Evolutionary conservation across 2,888 invertebrate species (phyloP), one percentile per base, ranked within the genome.

Genomic region (Drosophila tanythrix): DNA sequence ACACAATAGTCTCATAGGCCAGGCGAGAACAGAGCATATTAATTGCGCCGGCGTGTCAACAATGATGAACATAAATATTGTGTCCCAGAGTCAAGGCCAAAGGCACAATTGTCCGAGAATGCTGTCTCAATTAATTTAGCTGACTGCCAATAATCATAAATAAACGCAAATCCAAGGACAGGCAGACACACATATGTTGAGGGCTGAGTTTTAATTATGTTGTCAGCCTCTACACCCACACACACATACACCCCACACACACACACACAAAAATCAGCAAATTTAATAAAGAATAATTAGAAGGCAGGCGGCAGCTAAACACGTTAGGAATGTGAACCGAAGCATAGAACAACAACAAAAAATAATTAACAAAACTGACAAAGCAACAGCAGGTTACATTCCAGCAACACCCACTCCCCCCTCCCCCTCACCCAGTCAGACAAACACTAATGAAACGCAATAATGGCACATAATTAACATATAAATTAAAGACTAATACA

Each of bases 271-370:
- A 70, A 53, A 73, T 70, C 60, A 62, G 72, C 65, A 82, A 83
- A 89, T 81, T 87, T 81, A 89, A 89, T 87, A 83, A 84, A 80
- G 85, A 81, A 89, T 84, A 84, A 87, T 89, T 86, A 79, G 81
- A 73, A 79, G 76, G 69, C 73, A 76, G 60, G 18, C 50, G 60
- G 18, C 50, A 35, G 58, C 60, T 21, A 58, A 64, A 56, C 65
- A 61, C 61, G 67, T 68, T 68, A 38, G 80, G 73, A 74, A 81
- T 81, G 83, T 70, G 81, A 66, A 59, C 40, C 65, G 58, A 68
- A 72, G 72, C 67, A 66, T 68, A 65, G 50, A 33, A 71, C 60
- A 65, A 31, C 18, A 15, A n/a, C 5, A 55, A 35, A 82, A 83
- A 87, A 87, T 83, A 87, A 89, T 87, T 82, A 84, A 87, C 84